Percentiles rank a stretch among this genome's conserved stretches.
These are phyloP conservation scores for Ambastaia sidthimunki DNA, from an alignment of 2,797 vertebrate genomes.

Conservation along the genomic window DNA sequence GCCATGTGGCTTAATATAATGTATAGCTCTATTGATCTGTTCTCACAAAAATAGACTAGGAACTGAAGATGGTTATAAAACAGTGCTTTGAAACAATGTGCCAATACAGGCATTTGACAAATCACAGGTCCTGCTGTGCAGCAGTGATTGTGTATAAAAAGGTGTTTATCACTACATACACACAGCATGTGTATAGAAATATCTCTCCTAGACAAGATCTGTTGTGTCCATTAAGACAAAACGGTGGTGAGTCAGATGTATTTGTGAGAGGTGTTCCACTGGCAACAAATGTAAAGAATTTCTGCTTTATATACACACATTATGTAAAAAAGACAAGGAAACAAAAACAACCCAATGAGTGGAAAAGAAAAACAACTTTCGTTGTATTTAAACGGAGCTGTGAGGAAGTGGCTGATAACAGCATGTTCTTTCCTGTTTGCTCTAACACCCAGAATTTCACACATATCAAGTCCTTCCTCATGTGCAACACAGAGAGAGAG, in stretches of 20 bases:
- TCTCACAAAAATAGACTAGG: constrained; percentile 62
- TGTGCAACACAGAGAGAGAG: constrained; percentile 14
- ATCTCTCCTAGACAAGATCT: neutral
- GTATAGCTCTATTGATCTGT: constrained; percentile 62
- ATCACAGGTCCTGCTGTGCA: constrained; percentile 44
- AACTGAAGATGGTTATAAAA: constrained; percentile 35
- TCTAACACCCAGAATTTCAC: constrained; percentile 66
- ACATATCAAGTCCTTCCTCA: constrained; percentile 3
- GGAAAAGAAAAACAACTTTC: constrained; percentile 40
- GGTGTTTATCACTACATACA: neutral
- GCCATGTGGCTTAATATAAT: constrained; percentile 35
- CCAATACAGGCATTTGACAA: constrained; percentile 62
- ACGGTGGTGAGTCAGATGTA: too few species aligned
- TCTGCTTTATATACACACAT: neutral
- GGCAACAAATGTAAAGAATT: neutral
- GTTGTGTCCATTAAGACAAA: neutral
- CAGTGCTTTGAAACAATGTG: constrained; percentile 51
- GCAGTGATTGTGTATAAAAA: constrained; percentile 32
- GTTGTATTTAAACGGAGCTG: constrained; percentile 50
- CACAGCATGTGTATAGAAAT: neutral
- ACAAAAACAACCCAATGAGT: constrained; percentile 1
- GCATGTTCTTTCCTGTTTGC: constrained; percentile 61
- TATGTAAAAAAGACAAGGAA: neutral
- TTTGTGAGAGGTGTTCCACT: neutral
- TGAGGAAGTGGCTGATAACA: constrained; percentile 63